Conservation (phyloP, 2,113 vertebrate species). For the Ifrita kowaldi region DNA sequence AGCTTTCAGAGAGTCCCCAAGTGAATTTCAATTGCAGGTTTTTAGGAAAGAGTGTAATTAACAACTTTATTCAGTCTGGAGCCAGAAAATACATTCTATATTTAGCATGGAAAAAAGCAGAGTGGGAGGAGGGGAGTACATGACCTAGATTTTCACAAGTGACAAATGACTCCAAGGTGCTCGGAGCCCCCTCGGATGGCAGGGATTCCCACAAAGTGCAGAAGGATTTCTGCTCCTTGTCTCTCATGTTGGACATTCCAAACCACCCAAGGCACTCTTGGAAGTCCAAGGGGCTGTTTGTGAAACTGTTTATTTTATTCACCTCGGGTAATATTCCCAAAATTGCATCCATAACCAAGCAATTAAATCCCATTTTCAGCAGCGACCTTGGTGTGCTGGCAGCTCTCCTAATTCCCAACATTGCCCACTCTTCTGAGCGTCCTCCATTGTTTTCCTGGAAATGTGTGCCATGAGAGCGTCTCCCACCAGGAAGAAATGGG, state of each 20-base stretch:
- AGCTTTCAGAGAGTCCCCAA: neutral
- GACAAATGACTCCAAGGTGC: conserved; percentile 7
- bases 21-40: conserved; percentile 30
- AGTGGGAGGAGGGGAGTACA: conserved; percentile 1
- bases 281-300: neutral
- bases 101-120: neutral
- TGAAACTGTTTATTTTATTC: neutral
- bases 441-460: neutral
- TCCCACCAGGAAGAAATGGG: neutral
- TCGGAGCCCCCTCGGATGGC: neutral
- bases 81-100: conserved; percentile 32
- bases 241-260: neutral
- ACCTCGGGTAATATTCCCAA: neutral
- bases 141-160: conserved; percentile 38
- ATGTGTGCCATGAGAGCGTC: neutral
- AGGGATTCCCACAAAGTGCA: neutral
- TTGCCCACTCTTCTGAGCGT: neutral
- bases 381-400: neutral
- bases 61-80: conserved; percentile 25
- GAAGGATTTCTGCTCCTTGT: neutral
- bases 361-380: neutral
- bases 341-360: neutral
- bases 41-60: conserved; percentile 42
- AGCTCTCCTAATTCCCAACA: neutral
- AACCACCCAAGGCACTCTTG: neutral